Evolutionary conservation across 1,140 invertebrate genomes (phyloP).

Genomic region (Plutomurus gul): DNA sequence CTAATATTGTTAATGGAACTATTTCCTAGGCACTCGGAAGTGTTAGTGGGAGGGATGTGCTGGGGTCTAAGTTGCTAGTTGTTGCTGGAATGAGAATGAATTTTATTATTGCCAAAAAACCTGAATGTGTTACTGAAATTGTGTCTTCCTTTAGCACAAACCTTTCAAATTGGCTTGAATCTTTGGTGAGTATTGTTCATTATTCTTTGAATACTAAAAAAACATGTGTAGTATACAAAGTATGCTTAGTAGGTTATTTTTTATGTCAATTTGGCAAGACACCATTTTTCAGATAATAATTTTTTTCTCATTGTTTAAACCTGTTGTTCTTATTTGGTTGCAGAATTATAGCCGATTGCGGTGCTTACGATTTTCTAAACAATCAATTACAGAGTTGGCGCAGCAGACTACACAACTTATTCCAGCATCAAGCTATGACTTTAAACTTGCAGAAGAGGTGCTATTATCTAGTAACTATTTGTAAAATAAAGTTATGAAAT

Average conservation of each 20-base stretch:
- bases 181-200: slow-evolving; percentile 68
- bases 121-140: slow-evolving; percentile 65
- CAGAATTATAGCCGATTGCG: slow-evolving; percentile 53
- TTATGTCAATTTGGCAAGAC: background rate
- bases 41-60: slow-evolving; percentile 67
- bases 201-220: too few relatives aligned
- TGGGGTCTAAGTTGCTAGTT: slow-evolving; percentile 69
- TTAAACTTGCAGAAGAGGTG: slow-evolving; percentile 51
- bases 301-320: too few relatives aligned
- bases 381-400: slow-evolving; percentile 41
- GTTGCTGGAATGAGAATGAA: slow-evolving; percentile 74
- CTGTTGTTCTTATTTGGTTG: slow-evolving; percentile 39
- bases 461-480: slow-evolving; percentile 33
- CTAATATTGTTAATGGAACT: background rate
- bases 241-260: too few relatives aligned
- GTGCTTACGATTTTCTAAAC: slow-evolving; percentile 44
- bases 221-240: too few relatives aligned
- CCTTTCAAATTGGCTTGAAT: slow-evolving; percentile 71
- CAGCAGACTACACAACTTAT: slow-evolving; percentile 50
- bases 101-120: slow-evolving; percentile 63
- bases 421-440: slow-evolving; percentile 52
- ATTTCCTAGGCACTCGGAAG: slow-evolving; percentile 63
- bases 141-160: slow-evolving; percentile 70
- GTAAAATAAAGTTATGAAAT: too few relatives aligned
- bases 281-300: too few relatives aligned